phyloP scores from a whole-genome alignment of 2,113 vertebrate genomes.

The Cinclus mexicanus region DNA sequence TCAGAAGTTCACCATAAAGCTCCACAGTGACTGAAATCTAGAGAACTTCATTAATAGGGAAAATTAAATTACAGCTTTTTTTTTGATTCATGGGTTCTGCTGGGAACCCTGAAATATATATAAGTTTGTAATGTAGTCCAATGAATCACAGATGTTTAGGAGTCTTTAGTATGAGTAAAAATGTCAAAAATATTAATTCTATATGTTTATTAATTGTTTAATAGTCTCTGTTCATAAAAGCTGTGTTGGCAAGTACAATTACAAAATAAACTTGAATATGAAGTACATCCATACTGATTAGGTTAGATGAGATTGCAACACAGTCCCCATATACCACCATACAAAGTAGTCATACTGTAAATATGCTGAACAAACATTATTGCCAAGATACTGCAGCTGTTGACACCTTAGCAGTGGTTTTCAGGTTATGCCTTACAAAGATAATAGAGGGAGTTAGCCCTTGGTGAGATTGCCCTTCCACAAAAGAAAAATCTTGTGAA shows the following conservation, averaged over 20 bases:
- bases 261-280: slow-evolving; percentile 44
- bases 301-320: slow-evolving; percentile 25
- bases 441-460: background rate
- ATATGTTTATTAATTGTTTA: slow-evolving; percentile 50
- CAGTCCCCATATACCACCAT: slow-evolving; percentile 3
- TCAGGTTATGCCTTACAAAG: background rate
- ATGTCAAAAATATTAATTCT: slow-evolving; percentile 40
- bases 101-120: background rate
- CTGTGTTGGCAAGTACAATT: slow-evolving; percentile 49
- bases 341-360: background rate
- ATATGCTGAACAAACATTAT: background rate
- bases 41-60: slow-evolving; percentile 7
- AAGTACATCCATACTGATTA: slow-evolving; percentile 44
- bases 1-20: background rate
- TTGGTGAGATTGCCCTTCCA: background rate
- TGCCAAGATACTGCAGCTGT: background rate
- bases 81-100: background rate
- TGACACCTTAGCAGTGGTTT: background rate
- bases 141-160: background rate
- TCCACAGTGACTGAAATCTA: background rate
- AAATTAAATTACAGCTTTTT: background rate
- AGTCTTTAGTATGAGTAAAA: background rate
- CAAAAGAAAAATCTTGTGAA: background rate
- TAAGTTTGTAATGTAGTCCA: background rate
- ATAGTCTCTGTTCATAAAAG: slow-evolving; percentile 42